Conservation (phyloP, 2,797 vertebrate genomes). For the Hoplostethus atlanticus region DNA sequence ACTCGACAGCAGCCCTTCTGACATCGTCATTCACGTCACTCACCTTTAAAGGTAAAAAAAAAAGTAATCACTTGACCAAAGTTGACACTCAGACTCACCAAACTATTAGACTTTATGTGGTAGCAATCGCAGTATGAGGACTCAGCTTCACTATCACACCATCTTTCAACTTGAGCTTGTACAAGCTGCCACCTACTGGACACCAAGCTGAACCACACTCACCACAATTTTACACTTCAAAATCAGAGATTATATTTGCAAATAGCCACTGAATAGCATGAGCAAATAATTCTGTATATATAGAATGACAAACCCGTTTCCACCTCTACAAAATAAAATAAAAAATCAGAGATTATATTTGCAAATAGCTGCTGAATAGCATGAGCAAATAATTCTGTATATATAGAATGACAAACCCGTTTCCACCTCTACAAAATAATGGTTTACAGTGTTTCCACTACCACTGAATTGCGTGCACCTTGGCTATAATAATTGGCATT, state of each 20-base stretch:
- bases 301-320: too few species aligned
- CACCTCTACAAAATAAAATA: too few species aligned
- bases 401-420: too few species aligned
- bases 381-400: neutral
- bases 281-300: neutral
- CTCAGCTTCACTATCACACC: neutral
- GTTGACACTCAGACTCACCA: neutral
- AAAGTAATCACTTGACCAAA: conserved; percentile 30
- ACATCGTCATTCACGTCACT: conserved; percentile 99
- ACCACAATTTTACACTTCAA: neutral
- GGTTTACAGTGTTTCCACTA: too few species aligned
- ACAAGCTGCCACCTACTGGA: conserved; percentile 75
- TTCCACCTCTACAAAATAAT: too few species aligned
- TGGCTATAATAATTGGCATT: neutral
- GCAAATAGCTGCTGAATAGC: neutral
- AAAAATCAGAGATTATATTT: neutral
- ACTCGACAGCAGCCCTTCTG: conserved; percentile 97
- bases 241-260: neutral
- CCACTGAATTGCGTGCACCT: too few species aligned
- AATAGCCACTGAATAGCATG: neutral
- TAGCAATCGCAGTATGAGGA: neutral
- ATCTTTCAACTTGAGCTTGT: conserved; percentile 6
- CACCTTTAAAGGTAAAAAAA: conserved; percentile 83
- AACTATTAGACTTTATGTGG: conserved; percentile 2
- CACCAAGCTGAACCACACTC: conserved; percentile 16